Base-by-base conservation (phyloP, 1,140 invertebrate species). In the Pectinophora gossypiella region DNA sequence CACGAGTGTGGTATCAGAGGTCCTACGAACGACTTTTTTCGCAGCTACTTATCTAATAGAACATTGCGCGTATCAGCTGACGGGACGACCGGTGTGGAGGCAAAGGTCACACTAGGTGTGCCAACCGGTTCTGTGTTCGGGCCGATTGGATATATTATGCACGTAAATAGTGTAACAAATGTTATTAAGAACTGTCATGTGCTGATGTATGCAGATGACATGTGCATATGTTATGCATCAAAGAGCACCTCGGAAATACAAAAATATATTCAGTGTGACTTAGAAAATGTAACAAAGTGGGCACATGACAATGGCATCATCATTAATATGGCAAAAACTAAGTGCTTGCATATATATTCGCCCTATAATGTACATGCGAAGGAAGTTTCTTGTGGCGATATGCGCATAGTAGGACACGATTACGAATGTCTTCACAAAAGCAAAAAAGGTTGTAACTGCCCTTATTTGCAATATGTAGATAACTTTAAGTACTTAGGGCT, bases 101-200 rank as follows among this genome's bases (percentile, higher is more conserved):
- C 13, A 15, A 5, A 16, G 7, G 38, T 55, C 3, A 18, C 5
- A 1, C 22, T 27, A 13, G 59, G 59, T 4, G 55, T 62, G n/a
- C 55, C 60, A 12, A 54, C 48, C 10, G 55, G 51, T 0, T 62
- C 51, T 0, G 59, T 57, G 20, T 61, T 43, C 18, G 54, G 51
- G 3, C 48, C 54, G 7, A 23, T 54, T 0, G 54, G 55, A 0
- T 58, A 57, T 38, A 49, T 48, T 12, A 55, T 62, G 51, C 54
- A 62, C 38, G 60, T 58, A 6, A 62, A 55, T 20, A 52, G 60
- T 19, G 27, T 62, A 38, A 32, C 21, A 23, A 47, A 47, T 32
- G 23, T 47, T 7, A 32, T 47, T 4, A 16, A 47, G 27, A 47
- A 47, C 13, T 47, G 45, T 32, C 21, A 47, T 16, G 23, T 32